Base-by-base conservation (phyloP, 2,113 vertebrate species). In the Myanophis thanlyinensis region DNA sequence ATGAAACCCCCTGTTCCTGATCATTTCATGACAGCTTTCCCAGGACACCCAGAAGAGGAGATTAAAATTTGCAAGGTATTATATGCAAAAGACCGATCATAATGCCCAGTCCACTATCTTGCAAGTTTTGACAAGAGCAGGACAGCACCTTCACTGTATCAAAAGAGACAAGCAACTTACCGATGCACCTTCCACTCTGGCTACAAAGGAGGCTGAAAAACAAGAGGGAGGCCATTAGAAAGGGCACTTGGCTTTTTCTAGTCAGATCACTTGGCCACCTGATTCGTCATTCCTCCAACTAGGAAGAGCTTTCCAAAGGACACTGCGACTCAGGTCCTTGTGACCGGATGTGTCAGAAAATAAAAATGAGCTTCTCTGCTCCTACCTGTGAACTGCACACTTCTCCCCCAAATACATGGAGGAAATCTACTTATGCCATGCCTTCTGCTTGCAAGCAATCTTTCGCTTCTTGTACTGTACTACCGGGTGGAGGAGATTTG, bases 91-190 rank as follows among this genome's bases (percentile, higher is more conserved):
- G 73, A 9, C 18, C 73, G 1, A 4, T 20, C 35, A 22, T 35
- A 20, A 80, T 22, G 35, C 73, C 18, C 6, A 22, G 7, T 44
- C 35, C 73, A 44, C 35, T 8, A 44, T 22, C 35, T 23, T 44
- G 73, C 35, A 44, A 10, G 91, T 35, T 5, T 52, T 86, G 30
- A 3, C 30, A 23, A 35, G 13, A 25, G 12, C n/a, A 22, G 18
- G 2, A 25, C 48, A 56, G 35, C 20, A 15, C 52, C 73, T 20
- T 2, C 0, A 5, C 48, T 47, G 25, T 7, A 0, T 51, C 0
- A 18, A 53, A 22, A 62, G 6, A 0, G 27, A 88, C 0, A 0
- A 10, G 67, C 1, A 7, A 96, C 97, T 96, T 95, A 97, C 97
- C 86, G 0, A 47, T 27, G 94, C 54, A 0, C 93, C 93, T 48